These are phyloP conservation scores for Istiophorus platypterus DNA, from an alignment of 2,113 vertebrate species.

Conservation along the genomic window DNA sequence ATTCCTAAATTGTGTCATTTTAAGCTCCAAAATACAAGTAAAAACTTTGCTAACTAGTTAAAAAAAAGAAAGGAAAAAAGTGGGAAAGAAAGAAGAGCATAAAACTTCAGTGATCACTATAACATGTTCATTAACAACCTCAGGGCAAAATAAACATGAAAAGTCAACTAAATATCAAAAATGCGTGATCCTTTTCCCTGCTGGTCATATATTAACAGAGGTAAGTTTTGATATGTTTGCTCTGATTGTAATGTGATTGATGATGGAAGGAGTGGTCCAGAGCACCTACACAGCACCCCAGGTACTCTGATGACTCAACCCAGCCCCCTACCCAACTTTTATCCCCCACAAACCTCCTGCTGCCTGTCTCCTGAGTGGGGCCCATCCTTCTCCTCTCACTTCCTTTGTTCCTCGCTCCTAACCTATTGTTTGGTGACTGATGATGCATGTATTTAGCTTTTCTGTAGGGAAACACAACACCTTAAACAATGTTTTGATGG, in stretches of 20 bases:
- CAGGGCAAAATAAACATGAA: not conserved
- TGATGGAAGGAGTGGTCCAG: not conserved
- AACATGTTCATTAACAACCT: conserved; percentile 4
- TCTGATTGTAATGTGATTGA: not conserved
- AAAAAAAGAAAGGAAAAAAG: no score
- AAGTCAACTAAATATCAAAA: conserved; percentile 17
- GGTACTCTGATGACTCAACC: conserved; percentile 32
- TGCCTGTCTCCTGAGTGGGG: conserved; percentile 1
- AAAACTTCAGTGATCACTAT: not conserved
- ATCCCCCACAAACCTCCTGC: conserved; percentile 37
- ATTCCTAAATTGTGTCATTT: no score
- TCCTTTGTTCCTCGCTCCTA: conserved; percentile 49
- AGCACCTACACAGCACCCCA: conserved; percentile 23
- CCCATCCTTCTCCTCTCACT: conserved; percentile 55
- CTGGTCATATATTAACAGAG: not conserved
- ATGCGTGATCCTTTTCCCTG: not conserved
- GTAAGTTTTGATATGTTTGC: not conserved
- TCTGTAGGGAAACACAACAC: no score
- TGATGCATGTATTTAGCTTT: conserved; percentile 7
- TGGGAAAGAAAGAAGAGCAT: no score
- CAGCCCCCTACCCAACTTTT: conserved; percentile 17
- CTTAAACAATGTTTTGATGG: no score
- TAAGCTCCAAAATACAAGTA: no score
- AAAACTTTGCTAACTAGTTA: no score
- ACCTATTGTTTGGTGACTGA: conserved; percentile 56